A percentile compares a stretch with the other conserved stretches of the same genome.
phyloP scores from a whole-genome alignment of 2,797 vertebrate genomes.

The Ctenopoma multispine region DNA sequence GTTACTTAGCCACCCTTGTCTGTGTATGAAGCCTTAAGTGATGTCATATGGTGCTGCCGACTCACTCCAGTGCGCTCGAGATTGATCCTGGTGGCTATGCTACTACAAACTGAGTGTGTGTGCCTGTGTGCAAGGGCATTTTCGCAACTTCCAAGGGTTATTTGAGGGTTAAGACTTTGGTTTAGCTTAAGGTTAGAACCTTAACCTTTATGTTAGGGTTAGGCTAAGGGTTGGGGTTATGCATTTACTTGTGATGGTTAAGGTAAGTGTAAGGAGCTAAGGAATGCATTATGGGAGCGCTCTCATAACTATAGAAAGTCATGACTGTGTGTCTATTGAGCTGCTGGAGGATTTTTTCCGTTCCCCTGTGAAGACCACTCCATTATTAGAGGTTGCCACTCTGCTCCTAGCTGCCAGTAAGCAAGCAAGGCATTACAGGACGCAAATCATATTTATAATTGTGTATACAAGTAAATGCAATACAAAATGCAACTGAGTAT shows the following conservation, averaged over 20 bases:
- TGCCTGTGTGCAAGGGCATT: constrained; percentile 2
- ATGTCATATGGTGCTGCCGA: constrained; percentile 54
- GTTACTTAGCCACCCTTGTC: constrained; percentile 37
- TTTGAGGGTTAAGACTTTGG: not conserved
- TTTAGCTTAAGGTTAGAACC: not conserved
- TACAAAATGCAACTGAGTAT: constrained; percentile 30
- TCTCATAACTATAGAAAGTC: too few relatives aligned
- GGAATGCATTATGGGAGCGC: too few relatives aligned
- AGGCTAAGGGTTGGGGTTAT: too few relatives aligned
- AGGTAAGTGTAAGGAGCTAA: too few relatives aligned
- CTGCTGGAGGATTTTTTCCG: constrained; percentile 47
- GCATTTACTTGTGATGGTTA: too few relatives aligned
- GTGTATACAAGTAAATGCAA: constrained; percentile 24
- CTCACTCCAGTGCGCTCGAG: constrained; percentile 55
- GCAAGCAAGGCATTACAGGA: constrained; percentile 24
- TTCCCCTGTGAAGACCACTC: constrained; percentile 52
- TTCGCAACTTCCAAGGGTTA: not conserved
- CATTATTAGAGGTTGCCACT: constrained; percentile 51
- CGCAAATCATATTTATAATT: constrained; percentile 23
- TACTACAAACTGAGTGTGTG: constrained; percentile 21
- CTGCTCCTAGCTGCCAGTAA: constrained; percentile 39
- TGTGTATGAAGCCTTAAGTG: constrained; percentile 51
- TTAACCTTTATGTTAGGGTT: not conserved
- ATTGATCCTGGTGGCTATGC: constrained; percentile 63
- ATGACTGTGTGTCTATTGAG: constrained; percentile 46